Evolutionary conservation across 2,797 vertebrate genomes (phyloP), one percentile per base, ranked within the genome.

Genomic region (Sebastes vulpes): DNA sequence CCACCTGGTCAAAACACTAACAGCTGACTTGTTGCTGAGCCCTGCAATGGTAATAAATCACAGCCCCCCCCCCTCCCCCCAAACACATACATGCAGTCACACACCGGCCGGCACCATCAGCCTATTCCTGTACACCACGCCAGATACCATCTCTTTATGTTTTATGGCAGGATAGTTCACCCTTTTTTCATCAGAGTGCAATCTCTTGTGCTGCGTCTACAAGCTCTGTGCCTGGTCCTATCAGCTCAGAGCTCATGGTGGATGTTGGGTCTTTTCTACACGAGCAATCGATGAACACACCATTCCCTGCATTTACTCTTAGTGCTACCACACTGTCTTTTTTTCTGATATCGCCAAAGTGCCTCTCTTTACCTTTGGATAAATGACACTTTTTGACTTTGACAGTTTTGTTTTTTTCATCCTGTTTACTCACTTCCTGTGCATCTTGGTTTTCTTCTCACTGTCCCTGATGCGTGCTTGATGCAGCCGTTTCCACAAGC

Each of bases 1-100:
- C 94, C 96, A 96, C 95, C 95, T 96, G 95, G 96, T 95, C 93
- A 94, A 96, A 96, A 95, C 80, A 86, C 87, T 78, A 94, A 94
- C 96, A 96, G 96, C 94, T 95, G 96, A 96, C 92, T 93, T 94
- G 93, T 93, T 94, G 91, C 92, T 91, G 94, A 95, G 92, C 82
- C 85, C 88, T 80, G 86, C 86, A 70, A 87, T 63, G 74, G 87
- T 78, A 77, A 95, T 96, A 95, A 95, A 96, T 96, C 96, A 95
- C 74, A 3, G 66, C 56, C 4, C 71, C 29, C 81, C 72, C 83
- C 89, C 82, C n/a, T n/a, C 26, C 79, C 81, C 65, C 70, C 58
- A 65, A 57, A 73, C 75, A 29, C 74, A 81, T 31, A 61, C 75
- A 68, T 71, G 68, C 74, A 83, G 66, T 60, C 80, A 61, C 48